Base-by-base conservation (phyloP, 2,888 invertebrate species). In the Neuroscelio doddi region DNA sequence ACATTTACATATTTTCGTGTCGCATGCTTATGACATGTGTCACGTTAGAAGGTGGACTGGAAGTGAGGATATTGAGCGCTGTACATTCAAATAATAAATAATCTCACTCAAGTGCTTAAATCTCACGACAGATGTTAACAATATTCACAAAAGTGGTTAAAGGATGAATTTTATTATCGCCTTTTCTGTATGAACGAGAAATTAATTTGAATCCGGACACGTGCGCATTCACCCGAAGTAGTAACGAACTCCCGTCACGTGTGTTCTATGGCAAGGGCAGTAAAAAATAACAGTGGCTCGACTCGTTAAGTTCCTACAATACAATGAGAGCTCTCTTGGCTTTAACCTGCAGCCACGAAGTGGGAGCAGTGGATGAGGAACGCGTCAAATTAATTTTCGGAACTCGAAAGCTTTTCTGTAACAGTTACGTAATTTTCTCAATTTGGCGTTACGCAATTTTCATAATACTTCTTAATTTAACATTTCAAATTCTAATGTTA, bases 161-260 rank as follows among this genome's bases (percentile, higher is more conserved):
- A 65, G 58, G 64, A 66, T 68, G 68, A 65, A 69, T 66, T 72
- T 72, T 69, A 70, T 69, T 65, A 69, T 68, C 70, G 57, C 61
- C 47, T 51, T 59, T 64, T 27, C 46, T 55, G 56, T 46, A 41
- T 41, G 65, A 53, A 64, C 62, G 65, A 65, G 50, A 69, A 71
- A 71, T 71, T 71, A 67, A 69, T 71, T 71, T 53, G 61, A 64
- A 69, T 69, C 59, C 42, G 38, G 58, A 16, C 46, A 47, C 45
- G 52, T 52, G 53, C 47, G 55, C 52, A 57, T 57, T 47, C 55
- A 49, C 55, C 38, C 47, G 42, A 29, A 39, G 53, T 65, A 50
- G 42, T 58, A 66, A 58, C 64, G 65, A 61, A 66, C 64, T 64
- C 70, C 47, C 58, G 61, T 69, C 70, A 71, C 70, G 70, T 69